Base-by-base conservation (phyloP, 1,140 invertebrate species). In the Sminthurides bifidus region DNA sequence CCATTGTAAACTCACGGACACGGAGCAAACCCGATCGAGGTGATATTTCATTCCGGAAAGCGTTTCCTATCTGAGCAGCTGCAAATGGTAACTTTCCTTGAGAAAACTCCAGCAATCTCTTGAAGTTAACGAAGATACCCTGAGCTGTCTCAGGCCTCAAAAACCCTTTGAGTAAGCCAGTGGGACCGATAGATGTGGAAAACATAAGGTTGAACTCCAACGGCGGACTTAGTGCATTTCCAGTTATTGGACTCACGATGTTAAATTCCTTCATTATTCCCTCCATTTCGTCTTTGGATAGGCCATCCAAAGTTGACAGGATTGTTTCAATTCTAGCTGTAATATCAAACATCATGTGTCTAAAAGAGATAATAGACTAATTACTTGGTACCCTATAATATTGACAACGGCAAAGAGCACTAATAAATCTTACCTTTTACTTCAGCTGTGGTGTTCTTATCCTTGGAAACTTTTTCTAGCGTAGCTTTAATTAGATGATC, bases 151-250 rank as follows among this genome's bases (percentile, higher is more conserved):
- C 96, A 26, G 95, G 95, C 63, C 95, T 79, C 0, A 98, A 74
- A 68, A 84, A 98, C 31, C 92, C 92, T 76, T 95, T 95, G 0
- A 94, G 75, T 24, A 87, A 71, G 2, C 95, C 95, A 57, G 92
- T 87, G 8, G 95, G 94, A 26, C 95, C 95, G 68, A 98, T 98
- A 68, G 87, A 85, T 0, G 93, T 98, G 5, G 80, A 84, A 73
- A 99, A 98, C 95, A 98, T 98, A 2, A 98, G 76, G 74, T 98
- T 99, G 70, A 99, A 98, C 66, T 97, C 91, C 56, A 97, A 84
- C 0, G 94, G 92, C 65, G 95, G 90, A 0, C 84, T 83, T 1
- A 99, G 72, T 54, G 95, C 86, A 76, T 98, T 98, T 17, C 86
- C 87, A 67, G 90, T 94, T 1, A 91, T 69, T 0, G 94, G 94